Conservation (phyloP, 2,888 invertebrate genomes). For the Andrena fulva region DNA sequence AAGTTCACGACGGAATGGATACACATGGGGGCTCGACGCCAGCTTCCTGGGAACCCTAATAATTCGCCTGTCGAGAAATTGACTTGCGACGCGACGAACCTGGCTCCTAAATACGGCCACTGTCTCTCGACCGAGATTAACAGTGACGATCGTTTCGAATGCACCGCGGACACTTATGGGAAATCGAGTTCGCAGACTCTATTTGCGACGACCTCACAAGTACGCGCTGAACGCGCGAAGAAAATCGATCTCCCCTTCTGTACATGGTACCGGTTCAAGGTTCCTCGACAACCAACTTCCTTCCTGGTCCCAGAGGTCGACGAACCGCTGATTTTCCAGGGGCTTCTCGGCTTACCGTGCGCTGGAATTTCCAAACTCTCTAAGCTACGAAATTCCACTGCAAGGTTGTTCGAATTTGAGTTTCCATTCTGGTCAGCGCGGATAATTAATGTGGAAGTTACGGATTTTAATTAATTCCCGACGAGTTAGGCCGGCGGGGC, state of each 20-base stretch:
- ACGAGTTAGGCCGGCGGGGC: not conserved
- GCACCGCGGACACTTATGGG: conserved; percentile 35
- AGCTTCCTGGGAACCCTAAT: conserved; percentile 1
- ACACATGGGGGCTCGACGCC: not conserved
- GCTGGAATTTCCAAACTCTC: conserved; percentile 41
- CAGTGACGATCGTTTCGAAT: not conserved
- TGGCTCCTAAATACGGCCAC: not conserved
- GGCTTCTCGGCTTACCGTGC: conserved; percentile 11
- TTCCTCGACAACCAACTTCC: conserved; percentile 9
- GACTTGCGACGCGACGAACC: not conserved
- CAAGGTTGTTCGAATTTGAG: conserved; percentile 6
- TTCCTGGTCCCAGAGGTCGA: not conserved
- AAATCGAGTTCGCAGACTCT: conserved; percentile 44
- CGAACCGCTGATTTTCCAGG: conserved; percentile 19
- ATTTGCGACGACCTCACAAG: conserved; percentile 36
- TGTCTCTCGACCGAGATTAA: conserved; percentile 24
- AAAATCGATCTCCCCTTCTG: not conserved
- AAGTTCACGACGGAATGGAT: conserved; percentile 1
- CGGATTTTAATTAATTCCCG: conserved; percentile 8
- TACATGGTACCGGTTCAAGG: conserved; percentile 8
- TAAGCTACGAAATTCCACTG: conserved; percentile 52
- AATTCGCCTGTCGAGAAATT: conserved; percentile 5
- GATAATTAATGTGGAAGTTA: conserved; percentile 14
- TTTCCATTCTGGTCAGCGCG: conserved; percentile 13
- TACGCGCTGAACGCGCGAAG: conserved; percentile 3